A percentile compares a stretch with the other conserved stretches of the same genome.
These are phyloP conservation scores for Procambarus virginalis DNA, from an alignment of 1,140 invertebrate species.

Conservation along the genomic window DNA sequence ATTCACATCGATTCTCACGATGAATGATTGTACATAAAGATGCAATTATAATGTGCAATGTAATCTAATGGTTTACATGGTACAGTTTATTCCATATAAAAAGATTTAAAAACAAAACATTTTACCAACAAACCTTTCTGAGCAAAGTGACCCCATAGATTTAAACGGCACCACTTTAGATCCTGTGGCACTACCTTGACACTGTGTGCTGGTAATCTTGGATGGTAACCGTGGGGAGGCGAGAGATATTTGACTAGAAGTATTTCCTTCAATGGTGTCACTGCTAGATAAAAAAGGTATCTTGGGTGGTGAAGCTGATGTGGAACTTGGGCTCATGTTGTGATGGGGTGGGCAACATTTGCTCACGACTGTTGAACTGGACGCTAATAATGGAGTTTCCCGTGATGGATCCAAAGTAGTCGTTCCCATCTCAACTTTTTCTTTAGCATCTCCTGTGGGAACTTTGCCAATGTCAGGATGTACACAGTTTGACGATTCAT, in stretches of 20 bases:
- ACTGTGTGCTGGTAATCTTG: not conserved
- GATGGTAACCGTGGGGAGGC: not conserved
- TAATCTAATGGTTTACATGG: too few species aligned
- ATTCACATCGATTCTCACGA: too few species aligned
- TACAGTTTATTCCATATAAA: too few species aligned
- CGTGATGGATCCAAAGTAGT: too few species aligned
- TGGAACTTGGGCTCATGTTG: constrained; percentile 20
- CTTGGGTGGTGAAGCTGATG: not conserved
- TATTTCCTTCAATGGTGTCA: not conserved
- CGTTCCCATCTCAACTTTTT: not conserved
- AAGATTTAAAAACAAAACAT: too few species aligned
- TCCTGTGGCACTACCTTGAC: not conserved
- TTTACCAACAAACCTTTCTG: constrained; percentile 26
- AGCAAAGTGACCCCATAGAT: constrained; percentile 17
- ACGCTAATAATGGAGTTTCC: too few species aligned
- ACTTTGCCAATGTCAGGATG: not conserved
- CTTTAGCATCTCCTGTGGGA: not conserved
- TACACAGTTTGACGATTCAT: not conserved
- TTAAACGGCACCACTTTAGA: constrained; percentile 21
- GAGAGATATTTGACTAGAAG: not conserved
- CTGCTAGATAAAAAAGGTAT: not conserved
- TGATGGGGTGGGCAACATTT: constrained; percentile 45
- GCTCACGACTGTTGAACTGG: not conserved
- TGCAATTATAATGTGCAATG: too few species aligned
- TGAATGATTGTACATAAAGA: too few species aligned